Base-by-base conservation (phyloP, 2,888 invertebrate species). In the Amiota minor region DNA sequence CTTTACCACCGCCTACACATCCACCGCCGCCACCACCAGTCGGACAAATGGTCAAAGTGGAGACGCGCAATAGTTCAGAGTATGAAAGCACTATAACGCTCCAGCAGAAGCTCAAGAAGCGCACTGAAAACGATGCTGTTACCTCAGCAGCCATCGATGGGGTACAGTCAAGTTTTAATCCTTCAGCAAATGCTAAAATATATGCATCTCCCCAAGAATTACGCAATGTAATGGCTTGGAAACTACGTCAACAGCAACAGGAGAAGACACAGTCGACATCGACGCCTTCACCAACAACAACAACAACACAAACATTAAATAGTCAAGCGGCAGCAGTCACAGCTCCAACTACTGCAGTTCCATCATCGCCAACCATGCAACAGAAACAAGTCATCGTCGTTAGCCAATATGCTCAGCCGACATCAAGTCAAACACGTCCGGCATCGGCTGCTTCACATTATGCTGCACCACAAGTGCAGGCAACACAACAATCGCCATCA, bases 191-290 rank as follows among this genome's bases (percentile, higher is more conserved):
- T 89, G 95, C 96, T 70, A 95, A 95, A 89, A 91, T 98, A 75
- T 97, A 97, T 90, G 97, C 97, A 47, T 95, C 96, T 72, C 97
- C 97, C 16, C 94, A 95, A 85, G 96, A 96, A 88, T 92, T 95
- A 85, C 95, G 93, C 87, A 92, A 92, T 67, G 93, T 95, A 55
- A 95, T 93, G 80, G 89, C 89, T 70, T 89, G 89, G 89, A 89
- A 89, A 76, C 45, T 88, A 23, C 92, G 93, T 0, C 82, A 81
- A 67, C 76, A 70, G 10, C 72, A 74, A 14, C 74, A 76, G 12
- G 83, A 86, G 74, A 82, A 81, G 70, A 9, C 71, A 23, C 68
- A 77, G 76, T 74, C 77, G 74, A 53, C 77, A 73, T 59, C 76
- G 75, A 61, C 16, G 53, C 16, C 59, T 9, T 59, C 59, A 59